phyloP scores from a whole-genome alignment of 2,888 invertebrate genomes.

The Periphyllus acericola region DNA sequence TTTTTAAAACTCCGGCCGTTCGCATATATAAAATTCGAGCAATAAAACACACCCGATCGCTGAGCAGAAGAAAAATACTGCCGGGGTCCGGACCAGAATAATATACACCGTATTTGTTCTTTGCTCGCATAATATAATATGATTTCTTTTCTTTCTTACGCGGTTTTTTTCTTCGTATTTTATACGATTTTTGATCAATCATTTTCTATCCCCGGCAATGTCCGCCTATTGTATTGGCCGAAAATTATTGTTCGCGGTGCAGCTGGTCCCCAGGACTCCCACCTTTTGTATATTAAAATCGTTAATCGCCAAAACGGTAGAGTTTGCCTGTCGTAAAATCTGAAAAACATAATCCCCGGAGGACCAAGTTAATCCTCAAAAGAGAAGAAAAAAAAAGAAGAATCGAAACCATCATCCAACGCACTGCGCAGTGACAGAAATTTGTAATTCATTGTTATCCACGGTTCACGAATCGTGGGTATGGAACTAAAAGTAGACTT shows the following conservation, averaged over 20 bases:
- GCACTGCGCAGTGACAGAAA: conserved; percentile 33
- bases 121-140: conserved; percentile 38
- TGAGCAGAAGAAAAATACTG: conserved; percentile 16
- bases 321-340: conserved; percentile 52
- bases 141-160: conserved; percentile 45
- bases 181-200: conserved; percentile 61
- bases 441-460: conserved; percentile 52
- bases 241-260: conserved; percentile 53
- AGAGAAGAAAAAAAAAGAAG: conserved; percentile 27
- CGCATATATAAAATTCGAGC: conserved; percentile 55
- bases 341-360: conserved; percentile 52
- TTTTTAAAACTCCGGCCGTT: conserved; percentile 60
- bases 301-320: conserved; percentile 59
- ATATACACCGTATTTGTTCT: conserved; percentile 55
- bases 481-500: conserved; percentile 32
- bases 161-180: conserved; percentile 10
- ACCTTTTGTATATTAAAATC: conserved; percentile 60
- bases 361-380: conserved; percentile 55
- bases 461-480: conserved; percentile 40
- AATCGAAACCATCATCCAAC: conserved; percentile 8
- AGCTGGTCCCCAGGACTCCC: conserved; percentile 52
- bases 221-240: conserved; percentile 50
- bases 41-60: conserved; percentile 60
- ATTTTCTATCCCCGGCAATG: conserved; percentile 57
- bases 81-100: conserved; percentile 53